These are phyloP conservation scores for Apomyelois bistriatella DNA, from an alignment of 2,888 invertebrate species.

Conservation along the genomic window DNA sequence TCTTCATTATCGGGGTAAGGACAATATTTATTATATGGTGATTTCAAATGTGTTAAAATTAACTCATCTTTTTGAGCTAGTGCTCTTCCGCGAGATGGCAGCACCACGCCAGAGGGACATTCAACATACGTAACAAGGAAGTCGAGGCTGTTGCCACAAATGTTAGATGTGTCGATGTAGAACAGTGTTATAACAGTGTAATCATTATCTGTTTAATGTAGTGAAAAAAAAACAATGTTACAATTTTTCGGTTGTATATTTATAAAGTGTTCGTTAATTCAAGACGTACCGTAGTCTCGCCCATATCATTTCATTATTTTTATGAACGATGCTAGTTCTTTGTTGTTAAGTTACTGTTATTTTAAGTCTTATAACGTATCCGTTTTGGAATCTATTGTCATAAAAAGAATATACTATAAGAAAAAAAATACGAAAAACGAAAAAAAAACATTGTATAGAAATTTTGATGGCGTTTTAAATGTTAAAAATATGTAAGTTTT, in stretches of 20 bases:
- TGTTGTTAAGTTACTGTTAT: not conserved
- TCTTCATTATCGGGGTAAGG: too few relatives aligned
- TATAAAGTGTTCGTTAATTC: conserved; percentile 12
- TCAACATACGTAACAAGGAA: conserved; percentile 22
- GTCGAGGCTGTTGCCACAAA: conserved; percentile 33
- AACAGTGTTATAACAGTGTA: conserved; percentile 14
- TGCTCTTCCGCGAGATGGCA: not conserved
- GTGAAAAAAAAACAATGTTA: conserved; percentile 14
- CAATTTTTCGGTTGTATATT: conserved; percentile 18
- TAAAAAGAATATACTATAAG: too few relatives aligned
- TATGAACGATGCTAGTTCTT: not conserved
- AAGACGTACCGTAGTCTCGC: not conserved
- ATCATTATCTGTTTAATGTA: conserved; percentile 13
- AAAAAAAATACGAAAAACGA: too few relatives aligned
- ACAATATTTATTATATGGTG: too few relatives aligned
- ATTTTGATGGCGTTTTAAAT: too few relatives aligned
- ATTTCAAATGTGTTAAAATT: not conserved
- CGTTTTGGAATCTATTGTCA: too few relatives aligned
- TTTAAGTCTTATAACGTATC: too few relatives aligned
- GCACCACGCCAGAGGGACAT: not conserved
- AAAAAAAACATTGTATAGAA: too few relatives aligned
- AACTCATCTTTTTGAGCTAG: not conserved
- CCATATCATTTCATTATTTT: not conserved
- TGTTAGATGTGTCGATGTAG: conserved; percentile 25
- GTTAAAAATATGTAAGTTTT: too few relatives aligned